phyloP scores from a whole-genome alignment of 2,797 vertebrate genomes.

The Alcedo atthis region DNA sequence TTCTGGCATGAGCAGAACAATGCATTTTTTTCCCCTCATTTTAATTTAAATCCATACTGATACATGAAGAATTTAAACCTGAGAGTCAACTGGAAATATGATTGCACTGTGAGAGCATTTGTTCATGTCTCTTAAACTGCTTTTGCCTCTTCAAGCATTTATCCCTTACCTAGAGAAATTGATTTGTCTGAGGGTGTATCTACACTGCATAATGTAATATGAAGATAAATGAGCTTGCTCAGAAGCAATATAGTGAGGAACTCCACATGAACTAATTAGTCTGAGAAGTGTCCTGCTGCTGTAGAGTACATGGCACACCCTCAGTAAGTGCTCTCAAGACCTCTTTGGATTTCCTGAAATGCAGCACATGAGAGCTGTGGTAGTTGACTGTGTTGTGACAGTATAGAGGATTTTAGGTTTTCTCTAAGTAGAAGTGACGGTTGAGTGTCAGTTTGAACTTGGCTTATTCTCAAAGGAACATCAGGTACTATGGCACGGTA shows the following conservation, averaged over 20 bases:
- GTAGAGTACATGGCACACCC: not conserved
- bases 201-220: not conserved
- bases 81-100: not conserved
- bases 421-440: not conserved
- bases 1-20: not conserved
- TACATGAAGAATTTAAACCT: not conserved
- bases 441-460: not conserved
- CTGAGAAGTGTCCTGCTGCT: constrained; percentile 11
- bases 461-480: not conserved
- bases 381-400: not conserved
- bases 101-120: not conserved
- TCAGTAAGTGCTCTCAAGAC: not conserved
- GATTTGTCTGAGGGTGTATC: not conserved
- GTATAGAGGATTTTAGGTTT: not conserved
- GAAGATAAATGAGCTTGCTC: constrained; percentile 24
- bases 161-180: not conserved
- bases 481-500: not conserved
- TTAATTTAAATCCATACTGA: not conserved
- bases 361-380: not conserved
- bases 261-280: not conserved
- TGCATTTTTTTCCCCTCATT: not conserved
- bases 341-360: not conserved
- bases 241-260: not conserved
- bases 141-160: not conserved
- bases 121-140: not conserved